These are phyloP conservation scores for Anolis apletophallus DNA, from an alignment of 2,797 vertebrate species.

Conservation along the genomic window DNA sequence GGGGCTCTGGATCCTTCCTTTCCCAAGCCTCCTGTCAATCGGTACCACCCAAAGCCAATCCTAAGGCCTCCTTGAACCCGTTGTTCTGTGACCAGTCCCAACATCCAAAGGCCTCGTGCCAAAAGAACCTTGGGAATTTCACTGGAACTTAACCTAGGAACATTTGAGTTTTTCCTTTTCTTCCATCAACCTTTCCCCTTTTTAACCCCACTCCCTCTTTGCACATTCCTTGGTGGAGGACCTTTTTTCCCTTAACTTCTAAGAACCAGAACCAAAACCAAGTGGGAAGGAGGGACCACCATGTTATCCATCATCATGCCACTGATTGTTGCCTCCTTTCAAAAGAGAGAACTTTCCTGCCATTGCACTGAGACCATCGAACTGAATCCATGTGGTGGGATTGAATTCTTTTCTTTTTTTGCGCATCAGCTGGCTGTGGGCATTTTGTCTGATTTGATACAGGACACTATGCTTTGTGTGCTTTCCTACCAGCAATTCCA, in stretches of 20 bases:
- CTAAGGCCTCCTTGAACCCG: no score
- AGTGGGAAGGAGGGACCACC: background rate
- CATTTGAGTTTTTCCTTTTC: no score
- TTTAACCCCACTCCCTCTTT: background rate
- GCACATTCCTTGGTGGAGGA: constrained; percentile 6
- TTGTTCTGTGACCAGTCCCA: background rate
- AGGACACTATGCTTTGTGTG: background rate
- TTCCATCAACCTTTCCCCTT: background rate
- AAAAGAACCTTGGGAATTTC: background rate
- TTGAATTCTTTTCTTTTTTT: background rate
- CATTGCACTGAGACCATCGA: background rate
- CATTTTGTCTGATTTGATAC: no score
- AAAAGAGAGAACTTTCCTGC: background rate
- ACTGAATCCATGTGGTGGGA: background rate
- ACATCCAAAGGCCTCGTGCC: background rate
- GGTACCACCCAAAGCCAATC: background rate
- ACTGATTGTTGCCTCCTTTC: background rate
- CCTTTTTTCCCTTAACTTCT: background rate
- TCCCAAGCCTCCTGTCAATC: background rate
- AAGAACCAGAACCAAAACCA: background rate
- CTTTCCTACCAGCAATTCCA: background rate
- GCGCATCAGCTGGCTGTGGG: background rate
- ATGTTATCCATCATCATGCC: background rate
- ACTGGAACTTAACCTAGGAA: background rate
- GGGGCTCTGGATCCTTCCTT: background rate